Evolutionary conservation across 2,113 vertebrate species (phyloP), one percentile per base, ranked within the genome.

Genomic region (Ciconia stormi): DNA sequence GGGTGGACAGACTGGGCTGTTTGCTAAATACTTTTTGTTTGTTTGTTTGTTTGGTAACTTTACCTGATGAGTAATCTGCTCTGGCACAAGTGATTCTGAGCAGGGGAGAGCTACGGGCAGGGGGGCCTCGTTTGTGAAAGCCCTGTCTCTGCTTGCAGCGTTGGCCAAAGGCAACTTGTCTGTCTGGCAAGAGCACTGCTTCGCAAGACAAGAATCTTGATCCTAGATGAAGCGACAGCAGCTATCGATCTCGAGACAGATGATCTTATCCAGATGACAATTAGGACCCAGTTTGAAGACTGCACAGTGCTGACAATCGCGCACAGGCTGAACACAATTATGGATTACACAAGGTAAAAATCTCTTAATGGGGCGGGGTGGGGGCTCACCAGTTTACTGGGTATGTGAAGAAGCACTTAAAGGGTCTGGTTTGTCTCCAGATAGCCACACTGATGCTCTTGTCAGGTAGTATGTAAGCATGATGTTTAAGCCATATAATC

Each of bases 281-380:
- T 99, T 19, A 97, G 99, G 87, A 99, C 98, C 9, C 99, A 99
- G 97, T 99, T 99, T 72, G 99, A 99, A 32, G 97, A 98, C 98
- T 99, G 99, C 97, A 99, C 99, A 0, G 99, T 99, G 79, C 98
- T 99, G 92, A 99, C 99, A 66, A 99, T 99, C 13, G 99, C 99
- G 4, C 99, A 99, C 96, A 98, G 99, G 73, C 99, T 99, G 80
- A 99, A 99, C 98, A 99, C 99, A 1, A 99, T 99, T 96, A 99
- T 99, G 99, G 99, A 99, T 95, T 99, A 99, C 93, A 99, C 99
- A 55, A 99, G 99, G 99, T 99, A 19, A 84, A 52, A 40, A 9
- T 1, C 46, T 58, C n/a, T 8, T 12, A 2, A 2, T 2, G 38
- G 34, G 2, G 20, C 0, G 0, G 46, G 19, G 0, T n/a, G 9